Base-by-base conservation (phyloP, 2,797 vertebrate species). In the Megaceryle alcyon region DNA sequence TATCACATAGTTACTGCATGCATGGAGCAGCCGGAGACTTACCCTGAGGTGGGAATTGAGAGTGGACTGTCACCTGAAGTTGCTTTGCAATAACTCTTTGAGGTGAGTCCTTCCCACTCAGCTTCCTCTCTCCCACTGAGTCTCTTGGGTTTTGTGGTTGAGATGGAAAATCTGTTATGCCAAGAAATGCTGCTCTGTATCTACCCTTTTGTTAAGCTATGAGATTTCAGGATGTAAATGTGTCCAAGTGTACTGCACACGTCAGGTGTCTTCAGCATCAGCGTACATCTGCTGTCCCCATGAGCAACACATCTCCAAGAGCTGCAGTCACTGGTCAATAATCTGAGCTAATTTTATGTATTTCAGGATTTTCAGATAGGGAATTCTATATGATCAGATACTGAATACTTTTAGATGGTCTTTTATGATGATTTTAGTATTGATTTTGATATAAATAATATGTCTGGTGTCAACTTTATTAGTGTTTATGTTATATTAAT, bases 401-500 rank as follows among this genome's bases (percentile, higher is more conserved):
- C 63, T 9, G 21, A 76, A 57, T 65, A 49, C 23, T 61, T 78
- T 81, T 49, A 59, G 41, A 53, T 84, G 85, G 46, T 69, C 48
- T 80, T 96, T 87, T 83, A 75, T 95, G 77, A 78, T 11, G 13
- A 35, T 21, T 79, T n/a, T 39, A 39, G 3, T 66, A 53, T 59
- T 41, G 91, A 77, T 88, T 76, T 88, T 43, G 9, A 69, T 66
- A 14, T 71, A 96, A 95, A 92, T 92, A 87, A 86, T 87, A 51
- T 12, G 12, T 23, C 57, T 51, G n/a, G 44, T 96, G 77, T 91
- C 77, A 86, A 76, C 82, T 92, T 94, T 86, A 81, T 92, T 90
- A 82, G 72, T 91, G 86, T 96, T 96, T 77, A 61, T 95, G 68
- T 88, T 96, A 91, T 76, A 41, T 20, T 70, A 84, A 81, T 72